Evolutionary conservation across 2,888 invertebrate genomes (phyloP), one percentile per base, ranked within the genome.

Genomic region (Xestia ashworthii): DNA sequence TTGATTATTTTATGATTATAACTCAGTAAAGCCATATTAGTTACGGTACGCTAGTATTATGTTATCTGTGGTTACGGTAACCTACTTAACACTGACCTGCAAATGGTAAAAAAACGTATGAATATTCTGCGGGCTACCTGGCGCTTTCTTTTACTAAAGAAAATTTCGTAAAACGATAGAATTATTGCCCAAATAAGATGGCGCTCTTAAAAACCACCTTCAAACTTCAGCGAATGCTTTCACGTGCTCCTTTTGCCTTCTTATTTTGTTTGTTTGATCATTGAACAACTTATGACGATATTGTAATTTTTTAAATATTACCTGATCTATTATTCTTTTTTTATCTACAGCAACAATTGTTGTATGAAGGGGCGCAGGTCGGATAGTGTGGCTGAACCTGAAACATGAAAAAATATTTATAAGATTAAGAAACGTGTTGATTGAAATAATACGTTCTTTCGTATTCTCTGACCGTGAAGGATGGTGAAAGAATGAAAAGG

Each of bases 321-420:
- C 72, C 72, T 71, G 72, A 64, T 60, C 71, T 44, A 44, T 44
- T 1, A 11, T 44, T 44, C 44, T 44, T 6, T 41, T 41, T 41
- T 41, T 79, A 75, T 85, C 82, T 73, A 74, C 53, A 55, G 62
- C 79, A 84, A 50, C 77, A 86, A 72, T 91, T 91, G 75, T 93
- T 92, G 69, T 93, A 93, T 0, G 94, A 93, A 38, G 93, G 93
- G 14, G 95, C 91, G 88, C 95, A 96, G 6, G 93, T 89, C 16
- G 95, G 93, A 86, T 95, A 96, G 81, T 95, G 95, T 1, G 94
- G 87, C 83, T 90, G 91, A 22, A 91, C 92, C 95, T 95, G 92
- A 38, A 92, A 62, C 9, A 93, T 64, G 85, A 82, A 73, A 44
- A 82, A 71, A 46, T 38, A 50, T 75, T 55, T 62, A 41, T 64